phyloP scores from a whole-genome alignment of 2,113 vertebrate species.

The Fregata magnificens region DNA sequence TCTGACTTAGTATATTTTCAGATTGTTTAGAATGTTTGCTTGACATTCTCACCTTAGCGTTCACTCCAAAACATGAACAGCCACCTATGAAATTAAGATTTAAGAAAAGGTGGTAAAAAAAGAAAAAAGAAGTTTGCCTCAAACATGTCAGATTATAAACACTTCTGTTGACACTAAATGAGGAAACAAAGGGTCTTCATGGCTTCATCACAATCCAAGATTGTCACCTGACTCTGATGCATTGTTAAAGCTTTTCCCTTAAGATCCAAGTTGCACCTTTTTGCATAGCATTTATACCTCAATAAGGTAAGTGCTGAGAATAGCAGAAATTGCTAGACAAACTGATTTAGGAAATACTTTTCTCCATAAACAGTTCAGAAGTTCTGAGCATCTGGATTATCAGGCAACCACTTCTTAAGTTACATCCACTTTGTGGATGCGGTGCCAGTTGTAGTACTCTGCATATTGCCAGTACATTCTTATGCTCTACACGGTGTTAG shows the following conservation, averaged over 20 bases:
- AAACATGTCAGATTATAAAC: neutral
- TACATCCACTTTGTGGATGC: rapidly evolving
- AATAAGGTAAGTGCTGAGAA: neutral
- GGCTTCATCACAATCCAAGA: neutral
- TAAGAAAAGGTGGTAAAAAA: neutral
- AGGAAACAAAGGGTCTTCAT: neutral
- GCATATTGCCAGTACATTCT: neutral
- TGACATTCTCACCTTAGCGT: neutral
- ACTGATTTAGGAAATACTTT: neutral
- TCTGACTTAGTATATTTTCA: neutral
- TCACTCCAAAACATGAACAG: slow-evolving; percentile 9
- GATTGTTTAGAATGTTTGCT: neutral
- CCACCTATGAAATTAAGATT: neutral
- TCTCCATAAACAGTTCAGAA: neutral
- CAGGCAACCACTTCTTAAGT: neutral
- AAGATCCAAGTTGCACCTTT: neutral
- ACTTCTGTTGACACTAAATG: neutral
- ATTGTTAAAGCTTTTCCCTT: neutral
- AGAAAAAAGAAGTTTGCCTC: neutral
- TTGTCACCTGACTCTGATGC: neutral
- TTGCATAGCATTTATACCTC: neutral
- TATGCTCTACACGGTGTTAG: neutral
- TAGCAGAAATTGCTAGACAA: neutral
- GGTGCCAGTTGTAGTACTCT: no score
- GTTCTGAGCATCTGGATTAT: neutral